Percentiles rank a stretch among this genome's conserved stretches.
Conservation (phyloP, 2,113 vertebrate species). For the Callithrix jacchus region DNA sequence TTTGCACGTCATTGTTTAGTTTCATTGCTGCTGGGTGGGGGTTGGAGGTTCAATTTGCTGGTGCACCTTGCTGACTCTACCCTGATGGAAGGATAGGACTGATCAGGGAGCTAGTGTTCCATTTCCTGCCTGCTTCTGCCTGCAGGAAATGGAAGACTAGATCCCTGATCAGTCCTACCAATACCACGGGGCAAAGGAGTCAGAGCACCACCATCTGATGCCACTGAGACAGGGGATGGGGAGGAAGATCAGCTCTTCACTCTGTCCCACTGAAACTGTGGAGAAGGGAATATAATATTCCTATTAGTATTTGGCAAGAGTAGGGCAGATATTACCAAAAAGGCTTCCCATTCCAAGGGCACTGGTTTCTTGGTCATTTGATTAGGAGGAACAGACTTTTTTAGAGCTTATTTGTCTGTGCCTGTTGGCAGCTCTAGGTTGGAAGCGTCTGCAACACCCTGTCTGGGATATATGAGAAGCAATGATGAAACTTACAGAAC, state of each 20-base stretch:
- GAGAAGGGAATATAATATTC: neutral
- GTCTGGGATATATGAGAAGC: neutral
- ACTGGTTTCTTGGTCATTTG: neutral
- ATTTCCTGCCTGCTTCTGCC: neutral
- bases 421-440: neutral
- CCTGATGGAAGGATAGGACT: neutral
- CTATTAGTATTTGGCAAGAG: neutral
- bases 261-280: neutral
- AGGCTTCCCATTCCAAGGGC: neutral
- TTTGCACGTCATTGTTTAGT: neutral
- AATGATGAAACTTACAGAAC: neutral
- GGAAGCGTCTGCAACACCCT: neutral
- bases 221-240: too few relatives aligned
- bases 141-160: neutral
- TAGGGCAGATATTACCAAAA: neutral
- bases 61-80: neutral
- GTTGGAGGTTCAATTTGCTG: neutral
- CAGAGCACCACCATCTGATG: neutral
- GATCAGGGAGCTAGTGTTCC: too few relatives aligned
- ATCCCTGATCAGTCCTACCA: neutral
- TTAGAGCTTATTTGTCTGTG: neutral
- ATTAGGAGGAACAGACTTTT: neutral
- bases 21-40: neutral
- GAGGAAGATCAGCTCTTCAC: neutral
- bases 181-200: neutral